A percentile compares a stretch with the other conserved stretches of the same genome.
These are phyloP conservation scores for Rutilus rutilus DNA, from an alignment of 2,113 vertebrate species.

Conservation along the genomic window DNA sequence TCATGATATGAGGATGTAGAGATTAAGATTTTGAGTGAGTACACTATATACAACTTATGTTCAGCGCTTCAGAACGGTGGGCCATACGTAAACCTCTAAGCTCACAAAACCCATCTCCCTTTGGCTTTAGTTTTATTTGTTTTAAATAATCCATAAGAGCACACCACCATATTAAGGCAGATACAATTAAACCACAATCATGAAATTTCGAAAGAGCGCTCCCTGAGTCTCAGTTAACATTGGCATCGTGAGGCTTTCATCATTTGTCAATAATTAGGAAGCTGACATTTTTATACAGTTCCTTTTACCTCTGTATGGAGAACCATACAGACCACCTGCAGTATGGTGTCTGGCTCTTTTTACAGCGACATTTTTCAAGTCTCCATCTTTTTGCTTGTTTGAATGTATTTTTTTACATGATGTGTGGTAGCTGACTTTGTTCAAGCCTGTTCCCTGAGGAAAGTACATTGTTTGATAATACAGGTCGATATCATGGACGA, in stretches of 20 bases:
- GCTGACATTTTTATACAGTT: constrained; percentile 6
- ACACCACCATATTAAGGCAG: constrained; percentile 1
- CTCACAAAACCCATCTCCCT: neutral
- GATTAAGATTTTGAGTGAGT: neutral
- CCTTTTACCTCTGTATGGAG: constrained; percentile 8
- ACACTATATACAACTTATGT: neutral
- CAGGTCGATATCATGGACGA: constrained; percentile 48
- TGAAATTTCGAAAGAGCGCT: too few species aligned
- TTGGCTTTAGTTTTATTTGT: constrained; percentile 2
- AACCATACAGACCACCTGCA: constrained; percentile 39
- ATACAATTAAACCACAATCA: too few species aligned
- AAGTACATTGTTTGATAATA: constrained; percentile 16
- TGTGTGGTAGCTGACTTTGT: constrained; percentile 48
- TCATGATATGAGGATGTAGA: neutral
- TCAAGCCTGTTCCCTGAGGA: constrained; percentile 28
- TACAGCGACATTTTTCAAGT: constrained; percentile 48
- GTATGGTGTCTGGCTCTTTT: constrained; percentile 2
- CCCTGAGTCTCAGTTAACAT: too few species aligned
- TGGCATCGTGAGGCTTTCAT: constrained; percentile 15
- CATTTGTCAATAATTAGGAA: constrained; percentile 41
- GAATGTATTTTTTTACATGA: constrained; percentile 39
- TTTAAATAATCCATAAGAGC: neutral
- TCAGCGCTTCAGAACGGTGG: neutral
- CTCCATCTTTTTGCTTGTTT: constrained; percentile 39
- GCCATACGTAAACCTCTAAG: neutral